A percentile compares a stretch with the other conserved stretches of the same genome.
Evolutionary conservation across 2,888 invertebrate genomes (phyloP).

Genomic region (Eremobia ochroleuca): DNA sequence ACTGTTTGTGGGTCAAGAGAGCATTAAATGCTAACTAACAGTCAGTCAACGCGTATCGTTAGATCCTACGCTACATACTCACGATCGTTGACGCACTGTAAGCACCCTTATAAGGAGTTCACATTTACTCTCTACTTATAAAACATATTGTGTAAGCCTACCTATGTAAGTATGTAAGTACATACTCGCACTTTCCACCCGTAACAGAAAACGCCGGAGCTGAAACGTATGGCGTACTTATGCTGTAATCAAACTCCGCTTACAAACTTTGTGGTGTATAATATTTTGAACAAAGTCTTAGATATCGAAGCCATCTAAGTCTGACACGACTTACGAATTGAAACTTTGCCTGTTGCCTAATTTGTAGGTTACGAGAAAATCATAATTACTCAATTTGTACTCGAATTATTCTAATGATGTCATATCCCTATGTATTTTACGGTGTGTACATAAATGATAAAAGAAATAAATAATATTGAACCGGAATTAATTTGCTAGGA

Average conservation of each 20-base stretch:
- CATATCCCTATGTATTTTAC: too few relatives aligned
- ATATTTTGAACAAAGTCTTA: slow-evolving; percentile 60
- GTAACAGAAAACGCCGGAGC: slow-evolving; percentile 27
- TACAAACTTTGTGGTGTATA: slow-evolving; percentile 52
- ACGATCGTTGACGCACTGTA: neutral
- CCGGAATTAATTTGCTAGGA: slow-evolving; percentile 35
- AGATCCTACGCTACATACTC: neutral
- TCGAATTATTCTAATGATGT: too few relatives aligned
- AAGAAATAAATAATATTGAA: slow-evolving; percentile 46
- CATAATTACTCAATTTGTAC: too few relatives aligned
- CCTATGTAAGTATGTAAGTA: neutral
- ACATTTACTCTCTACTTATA: neutral
- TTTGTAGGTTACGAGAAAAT: slow-evolving; percentile 46
- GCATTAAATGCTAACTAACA: neutral
- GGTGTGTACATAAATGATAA: too few relatives aligned
- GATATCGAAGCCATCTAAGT: slow-evolving; percentile 49
- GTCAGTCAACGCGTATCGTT: neutral
- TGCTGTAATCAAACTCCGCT: slow-evolving; percentile 55
- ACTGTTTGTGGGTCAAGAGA: neutral
- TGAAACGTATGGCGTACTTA: slow-evolving; percentile 50
- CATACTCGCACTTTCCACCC: neutral
- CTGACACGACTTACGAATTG: slow-evolving; percentile 38
- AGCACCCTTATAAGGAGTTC: neutral
- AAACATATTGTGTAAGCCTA: neutral
- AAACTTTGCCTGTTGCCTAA: slow-evolving; percentile 36